Evolutionary conservation across 2,888 invertebrate species (phyloP), one percentile per base, ranked within the genome.

Genomic region (Drosophila neonasuta): DNA sequence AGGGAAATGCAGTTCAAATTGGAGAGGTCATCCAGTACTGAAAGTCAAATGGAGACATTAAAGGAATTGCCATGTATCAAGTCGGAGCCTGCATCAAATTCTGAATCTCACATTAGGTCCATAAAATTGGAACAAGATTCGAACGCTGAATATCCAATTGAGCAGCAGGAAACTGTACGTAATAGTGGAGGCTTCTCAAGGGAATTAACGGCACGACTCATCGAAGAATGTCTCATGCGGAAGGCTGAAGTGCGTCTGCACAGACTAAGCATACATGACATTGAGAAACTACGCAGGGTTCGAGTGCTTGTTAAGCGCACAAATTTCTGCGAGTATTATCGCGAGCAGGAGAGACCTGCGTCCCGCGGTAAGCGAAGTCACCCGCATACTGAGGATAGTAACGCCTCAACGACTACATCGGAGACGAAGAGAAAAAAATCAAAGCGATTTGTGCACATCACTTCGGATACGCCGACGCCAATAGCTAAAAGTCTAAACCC

Each of bases 241-340:
- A 46, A 48, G 5, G 36, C 6, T 4, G 54, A 55, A n/a, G 79
- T 81, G n/a, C 63, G 67, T 9, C 46, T 81, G 13, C 49, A 66
- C 0, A 64, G n/a, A 39, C 63, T 81, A 0, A 71, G 69, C 6
- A 10, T 41, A 1, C 60, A 49, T 41, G 74, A 86, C 32, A 74
- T 84, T 34, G 54, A 71, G 9, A 52, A 74, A 29, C 46, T 81
- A 11, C 85, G 81, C 0, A 66, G 71, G 3, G n/a, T 81, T 4
- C 74, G 86, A 1, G 84, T 84, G 9, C 77, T 74, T 6, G 34
- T 84, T 0, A 84, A 80, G 20, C 86, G 83, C n/a, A 68, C 77
- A 2, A 69, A 86, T 49, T 54, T 80, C 5, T 13, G n/a, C 0
- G 51, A 68, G 9, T 81, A 69, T 44, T 71, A 54, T 29, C 61